Evolutionary conservation across 2,113 vertebrate genomes (phyloP).

Genomic region (Collichthys lucidus): DNA sequence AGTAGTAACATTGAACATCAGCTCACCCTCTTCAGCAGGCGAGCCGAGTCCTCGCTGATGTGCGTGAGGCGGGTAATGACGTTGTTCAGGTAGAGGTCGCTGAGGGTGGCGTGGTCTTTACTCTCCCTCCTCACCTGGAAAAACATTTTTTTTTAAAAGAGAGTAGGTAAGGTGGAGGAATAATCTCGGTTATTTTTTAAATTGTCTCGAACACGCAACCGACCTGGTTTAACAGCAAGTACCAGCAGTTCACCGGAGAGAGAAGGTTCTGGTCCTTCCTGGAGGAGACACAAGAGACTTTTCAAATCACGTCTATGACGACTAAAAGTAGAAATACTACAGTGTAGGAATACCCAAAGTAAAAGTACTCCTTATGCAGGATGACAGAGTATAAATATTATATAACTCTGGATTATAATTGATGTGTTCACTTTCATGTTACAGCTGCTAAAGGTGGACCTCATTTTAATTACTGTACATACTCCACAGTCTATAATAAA

Average conservation of each 20-base stretch:
- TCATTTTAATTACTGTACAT: too few relatives aligned
- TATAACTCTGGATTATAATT: too few relatives aligned
- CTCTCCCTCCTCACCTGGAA: constrained; percentile 95
- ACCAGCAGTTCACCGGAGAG: constrained; percentile 99
- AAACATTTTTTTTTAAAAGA: too few relatives aligned
- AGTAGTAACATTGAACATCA: too few relatives aligned
- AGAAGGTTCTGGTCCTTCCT: constrained; percentile 99
- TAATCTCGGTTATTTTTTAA: neutral
- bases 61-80: constrained; percentile 98
- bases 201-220: neutral
- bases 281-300: constrained; percentile 3
- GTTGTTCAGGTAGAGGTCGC: constrained; percentile 99
- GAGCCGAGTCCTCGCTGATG: constrained; percentile 98
- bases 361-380: too few relatives aligned
- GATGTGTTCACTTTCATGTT: too few relatives aligned
- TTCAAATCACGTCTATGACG: neutral
- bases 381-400: too few relatives aligned
- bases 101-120: constrained; percentile 96
- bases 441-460: too few relatives aligned
- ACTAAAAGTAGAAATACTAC: too few relatives aligned
- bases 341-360: too few relatives aligned
- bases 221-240: constrained; percentile 92
- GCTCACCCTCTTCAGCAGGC: constrained; percentile 97
- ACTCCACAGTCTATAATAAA: too few relatives aligned
- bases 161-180: neutral